Evolutionary conservation across 1,140 invertebrate species (phyloP).

Genomic region (Tetragnatha versicolor): DNA sequence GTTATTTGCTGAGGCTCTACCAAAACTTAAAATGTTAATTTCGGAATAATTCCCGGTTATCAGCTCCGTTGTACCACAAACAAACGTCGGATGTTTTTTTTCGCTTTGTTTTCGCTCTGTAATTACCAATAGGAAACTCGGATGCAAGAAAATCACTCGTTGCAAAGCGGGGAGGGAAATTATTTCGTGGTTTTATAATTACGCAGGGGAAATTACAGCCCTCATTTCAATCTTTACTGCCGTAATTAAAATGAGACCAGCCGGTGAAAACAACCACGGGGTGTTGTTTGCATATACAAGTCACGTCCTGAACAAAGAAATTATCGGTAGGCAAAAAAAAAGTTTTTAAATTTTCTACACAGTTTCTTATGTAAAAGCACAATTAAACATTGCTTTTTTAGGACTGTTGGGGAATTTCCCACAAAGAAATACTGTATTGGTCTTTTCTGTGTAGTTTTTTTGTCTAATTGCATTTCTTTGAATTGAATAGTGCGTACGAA

Average conservation of each 20-base stretch:
- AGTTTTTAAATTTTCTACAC: constrained; percentile 37
- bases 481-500: too few species aligned
- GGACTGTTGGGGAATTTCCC: too few species aligned
- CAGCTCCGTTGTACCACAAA: not conserved
- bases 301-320: constrained; percentile 24
- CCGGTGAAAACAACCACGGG: not conserved
- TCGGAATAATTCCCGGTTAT: constrained; percentile 26
- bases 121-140: not conserved
- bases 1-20: not conserved
- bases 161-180: not conserved
- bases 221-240: constrained; percentile 1
- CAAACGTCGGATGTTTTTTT: not conserved
- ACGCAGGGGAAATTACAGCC: not conserved
- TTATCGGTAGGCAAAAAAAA: constrained; percentile 18
- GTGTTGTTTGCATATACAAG: constrained; percentile 16
- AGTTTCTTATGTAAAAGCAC: too few species aligned
- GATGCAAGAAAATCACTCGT: constrained; percentile 4
- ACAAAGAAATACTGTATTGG: too few species aligned
- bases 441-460: too few species aligned
- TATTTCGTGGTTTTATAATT: constrained; percentile 25
- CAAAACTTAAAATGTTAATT: constrained; percentile 33
- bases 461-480: too few species aligned
- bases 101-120: not conserved
- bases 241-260: constrained; percentile 26
- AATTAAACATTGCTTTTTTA: too few species aligned